These are phyloP conservation scores for Synaphobranchus kaupii DNA, from an alignment of 2,797 vertebrate species.

Conservation along the genomic window DNA sequence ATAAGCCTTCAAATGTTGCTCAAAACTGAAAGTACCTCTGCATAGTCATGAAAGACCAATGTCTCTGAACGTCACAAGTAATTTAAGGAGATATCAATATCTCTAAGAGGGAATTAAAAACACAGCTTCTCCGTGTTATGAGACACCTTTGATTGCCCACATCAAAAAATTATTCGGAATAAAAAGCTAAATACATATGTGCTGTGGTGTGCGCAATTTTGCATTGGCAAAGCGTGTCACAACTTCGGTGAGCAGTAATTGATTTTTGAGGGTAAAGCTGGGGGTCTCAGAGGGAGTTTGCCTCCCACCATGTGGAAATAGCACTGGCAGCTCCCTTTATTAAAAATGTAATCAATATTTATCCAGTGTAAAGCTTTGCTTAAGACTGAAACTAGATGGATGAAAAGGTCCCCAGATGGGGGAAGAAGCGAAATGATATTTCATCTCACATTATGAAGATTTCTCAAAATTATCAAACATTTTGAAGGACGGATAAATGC, in stretches of 20 bases:
- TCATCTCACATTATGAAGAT: conserved; percentile 26
- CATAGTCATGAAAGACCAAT: neutral
- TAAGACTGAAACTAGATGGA: conserved; percentile 52
- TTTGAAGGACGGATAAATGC: neutral
- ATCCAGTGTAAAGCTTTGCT: conserved; percentile 55
- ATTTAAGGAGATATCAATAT: neutral
- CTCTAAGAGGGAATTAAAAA: neutral
- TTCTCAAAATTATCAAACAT: conserved; percentile 29
- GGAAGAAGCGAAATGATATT: conserved; percentile 29
- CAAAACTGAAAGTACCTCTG: neutral
- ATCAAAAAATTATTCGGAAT: conserved; percentile 26
- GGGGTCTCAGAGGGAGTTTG: conserved; percentile 2
- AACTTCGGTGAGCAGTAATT: conserved; percentile 23
- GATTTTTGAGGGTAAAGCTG: conserved; percentile 30
- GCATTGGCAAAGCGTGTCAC: neutral
- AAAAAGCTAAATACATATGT: conserved; percentile 15
- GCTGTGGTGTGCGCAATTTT: neutral
- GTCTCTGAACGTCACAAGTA: neutral
- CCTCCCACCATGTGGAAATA: neutral
- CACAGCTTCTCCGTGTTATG: neutral
- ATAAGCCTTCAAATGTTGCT: neutral
- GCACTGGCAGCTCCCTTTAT: conserved; percentile 40
- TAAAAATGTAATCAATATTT: conserved; percentile 60
- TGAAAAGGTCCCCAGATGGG: conserved; percentile 39
- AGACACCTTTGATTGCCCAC: neutral